Base-by-base conservation (phyloP, 2,888 invertebrate genomes). In the Rhorus exstirpatorius region DNA sequence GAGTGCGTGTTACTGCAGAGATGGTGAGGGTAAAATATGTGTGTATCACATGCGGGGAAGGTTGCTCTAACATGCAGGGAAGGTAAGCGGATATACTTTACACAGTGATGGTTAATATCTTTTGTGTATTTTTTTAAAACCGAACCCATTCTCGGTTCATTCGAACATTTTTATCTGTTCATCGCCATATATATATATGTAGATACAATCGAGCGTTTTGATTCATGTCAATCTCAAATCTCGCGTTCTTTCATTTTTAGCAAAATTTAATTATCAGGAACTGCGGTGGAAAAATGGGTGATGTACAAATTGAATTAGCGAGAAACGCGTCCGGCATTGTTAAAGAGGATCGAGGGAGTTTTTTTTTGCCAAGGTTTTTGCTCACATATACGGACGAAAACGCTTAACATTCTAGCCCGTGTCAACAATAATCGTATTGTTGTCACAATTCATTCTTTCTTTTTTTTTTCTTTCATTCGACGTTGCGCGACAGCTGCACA, bases 371-470 rank as follows among this genome's bases (percentile, higher is more conserved):
- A 46, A 14, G 14, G 8, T 58, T 35, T 61, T 61, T 38, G 24
- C 44, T 21, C 41, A 41, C 19, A 24, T 12, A 41, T 44, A 19
- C 35, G 19, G 31, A n/a, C 12, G 21, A 31, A 24, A 3, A 26
- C n/a, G n/a, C 8, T 14, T 19, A 14, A 58, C 31, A 44, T 26
- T 58, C 67, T 65, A 55, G 49, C 49, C 24, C 61, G 74, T 84
- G 83, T 85, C 87, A 86, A 83, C 84, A 85, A 83, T 87, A 86
- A 86, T 85, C 80, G 81, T 75, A 81, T 75, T 81, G 79, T 86
- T 85, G 85, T 81, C 83, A 70, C 77, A 68, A 46, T 41, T 41
- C 51, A 19, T 65, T 31, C n/a, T n/a, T n/a, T n/a, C n/a, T 67
- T 67, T 67, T 49, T 63, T 72, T 41, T 67, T 68, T 67, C 38